Percentiles rank a stretch among this genome's conserved stretches.
These are phyloP conservation scores for Percopsis omiscomaycus DNA, from an alignment of 2,797 vertebrate genomes.

Conservation along the genomic window DNA sequence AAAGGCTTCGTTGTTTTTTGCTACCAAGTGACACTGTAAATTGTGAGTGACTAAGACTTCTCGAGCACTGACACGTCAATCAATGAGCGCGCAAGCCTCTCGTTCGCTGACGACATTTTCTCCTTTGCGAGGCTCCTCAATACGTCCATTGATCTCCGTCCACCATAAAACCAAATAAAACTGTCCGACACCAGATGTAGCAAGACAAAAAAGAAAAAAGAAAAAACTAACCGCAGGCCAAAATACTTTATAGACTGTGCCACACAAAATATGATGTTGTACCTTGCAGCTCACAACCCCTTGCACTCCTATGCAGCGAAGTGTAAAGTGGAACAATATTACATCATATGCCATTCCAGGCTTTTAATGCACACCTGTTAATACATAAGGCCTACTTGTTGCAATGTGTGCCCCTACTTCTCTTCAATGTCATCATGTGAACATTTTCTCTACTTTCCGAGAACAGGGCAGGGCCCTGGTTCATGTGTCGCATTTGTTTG, in stretches of 20 bases:
- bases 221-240: constrained; percentile 30
- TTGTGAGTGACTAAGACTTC: constrained; percentile 14
- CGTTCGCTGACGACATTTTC: constrained; percentile 51
- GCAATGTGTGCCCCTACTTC: constrained; percentile 33
- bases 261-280: constrained; percentile 62
- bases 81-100: constrained; percentile 27
- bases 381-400: constrained; percentile 64
- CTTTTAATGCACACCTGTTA: constrained; percentile 71
- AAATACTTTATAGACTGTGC: constrained; percentile 61
- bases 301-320: constrained; percentile 43
- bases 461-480: constrained; percentile 25
- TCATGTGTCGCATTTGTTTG: constrained; percentile 32
- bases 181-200: constrained; percentile 65
- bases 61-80: constrained; percentile 33
- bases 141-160: constrained; percentile 64
- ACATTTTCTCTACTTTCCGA: constrained; percentile 32
- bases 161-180: constrained; percentile 68
- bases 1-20: constrained; percentile 48
- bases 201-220: constrained; percentile 30
- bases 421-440: constrained; percentile 39
- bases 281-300: constrained; percentile 49
- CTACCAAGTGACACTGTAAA: constrained; percentile 51
- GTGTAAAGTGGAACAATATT: constrained; percentile 67
- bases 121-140: constrained; percentile 47
- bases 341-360: constrained; percentile 66